A percentile compares a stretch with the other conserved stretches of the same genome.
These are phyloP conservation scores for Zelostemma sp. DNA, from an alignment of 1,140 invertebrate genomes.

Conservation along the genomic window DNA sequence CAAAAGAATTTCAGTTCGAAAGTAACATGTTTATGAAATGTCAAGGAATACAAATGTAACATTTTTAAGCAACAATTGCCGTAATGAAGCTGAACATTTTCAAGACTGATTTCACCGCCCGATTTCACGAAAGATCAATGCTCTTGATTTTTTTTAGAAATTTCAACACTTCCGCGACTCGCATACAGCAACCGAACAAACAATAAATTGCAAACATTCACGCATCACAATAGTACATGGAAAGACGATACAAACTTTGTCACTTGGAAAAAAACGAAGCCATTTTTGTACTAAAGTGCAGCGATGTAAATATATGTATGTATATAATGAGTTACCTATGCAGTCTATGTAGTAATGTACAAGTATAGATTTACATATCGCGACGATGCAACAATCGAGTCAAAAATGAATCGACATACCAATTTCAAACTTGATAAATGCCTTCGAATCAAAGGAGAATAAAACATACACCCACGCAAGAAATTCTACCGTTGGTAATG, in stretches of 20 bases:
- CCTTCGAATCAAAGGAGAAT: background rate
- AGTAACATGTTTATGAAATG: too few relatives aligned
- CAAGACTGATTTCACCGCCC: constrained; percentile 25
- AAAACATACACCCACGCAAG: background rate
- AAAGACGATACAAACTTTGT: constrained; percentile 57
- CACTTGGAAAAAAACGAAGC: constrained; percentile 59
- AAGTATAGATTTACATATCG: constrained; percentile 55
- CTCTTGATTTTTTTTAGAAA: background rate
- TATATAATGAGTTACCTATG: constrained; percentile 62
- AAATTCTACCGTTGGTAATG: background rate
- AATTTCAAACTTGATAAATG: background rate
- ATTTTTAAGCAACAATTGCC: background rate
- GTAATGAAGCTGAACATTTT: background rate
- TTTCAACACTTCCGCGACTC: constrained; percentile 1
- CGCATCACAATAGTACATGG: constrained; percentile 53
- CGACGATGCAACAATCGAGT: constrained; percentile 54
- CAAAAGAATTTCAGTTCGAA: background rate
- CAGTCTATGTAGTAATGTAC: constrained; percentile 64
- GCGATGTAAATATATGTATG: constrained; percentile 63
- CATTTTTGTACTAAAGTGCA: constrained; percentile 68
- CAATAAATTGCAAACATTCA: constrained; percentile 54
- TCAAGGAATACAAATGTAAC: background rate
- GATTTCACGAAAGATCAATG: background rate
- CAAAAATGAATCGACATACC: constrained; percentile 7
- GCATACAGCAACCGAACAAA: constrained; percentile 13